phyloP scores from a whole-genome alignment of 2,797 vertebrate species.

The Helostoma temminkii region DNA sequence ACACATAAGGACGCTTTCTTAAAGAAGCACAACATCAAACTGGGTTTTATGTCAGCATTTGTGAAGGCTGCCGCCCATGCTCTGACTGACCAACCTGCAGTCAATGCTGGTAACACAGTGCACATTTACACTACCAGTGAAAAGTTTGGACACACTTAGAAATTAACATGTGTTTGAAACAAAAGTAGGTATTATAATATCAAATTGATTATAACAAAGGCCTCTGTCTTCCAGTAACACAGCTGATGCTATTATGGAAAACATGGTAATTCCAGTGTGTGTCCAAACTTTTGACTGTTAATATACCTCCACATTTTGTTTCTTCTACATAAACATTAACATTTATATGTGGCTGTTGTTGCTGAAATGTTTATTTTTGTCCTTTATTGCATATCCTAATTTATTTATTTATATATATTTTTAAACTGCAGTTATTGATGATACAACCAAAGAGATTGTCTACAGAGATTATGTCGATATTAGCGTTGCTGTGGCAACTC shows the following conservation, averaged over 20 bases:
- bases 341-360: too few species aligned
- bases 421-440: conserved; percentile 89
- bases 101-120: conserved; percentile 90
- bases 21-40: conserved; percentile 90
- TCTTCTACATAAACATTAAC: too few species aligned
- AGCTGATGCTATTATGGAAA: too few species aligned
- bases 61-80: conserved; percentile 93
- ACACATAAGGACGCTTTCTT: conserved; percentile 87
- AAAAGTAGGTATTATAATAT: too few species aligned
- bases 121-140: too few species aligned
- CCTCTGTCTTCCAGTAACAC: too few species aligned
- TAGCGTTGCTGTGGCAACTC: conserved; percentile 94
- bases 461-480: conserved; percentile 97
- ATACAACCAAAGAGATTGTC: conserved; percentile 94
- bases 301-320: too few species aligned
- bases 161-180: too few species aligned
- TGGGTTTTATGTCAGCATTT: conserved; percentile 97
- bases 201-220: too few species aligned
- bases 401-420: conserved; percentile 6
- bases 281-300: too few species aligned
- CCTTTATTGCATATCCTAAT: background rate
- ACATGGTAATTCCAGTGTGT: too few species aligned
- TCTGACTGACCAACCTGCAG: conserved; percentile 91
- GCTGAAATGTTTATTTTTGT: background rate
- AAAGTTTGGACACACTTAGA: too few species aligned